phyloP scores from a whole-genome alignment of 2,113 vertebrate species.

The Triplophysa rosa region DNA sequence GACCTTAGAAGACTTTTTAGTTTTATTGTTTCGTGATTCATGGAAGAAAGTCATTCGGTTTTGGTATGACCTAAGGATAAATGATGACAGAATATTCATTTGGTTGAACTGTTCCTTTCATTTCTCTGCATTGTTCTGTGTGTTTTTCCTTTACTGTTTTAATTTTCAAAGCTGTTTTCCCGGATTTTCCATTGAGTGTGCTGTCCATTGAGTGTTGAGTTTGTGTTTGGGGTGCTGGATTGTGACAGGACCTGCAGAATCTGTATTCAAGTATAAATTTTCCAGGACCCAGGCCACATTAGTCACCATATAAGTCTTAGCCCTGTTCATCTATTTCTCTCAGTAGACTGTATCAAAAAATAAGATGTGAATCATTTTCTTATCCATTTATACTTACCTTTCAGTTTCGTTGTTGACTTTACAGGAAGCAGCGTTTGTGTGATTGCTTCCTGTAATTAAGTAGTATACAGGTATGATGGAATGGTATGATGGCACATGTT shows the following conservation, averaged over 20 bases:
- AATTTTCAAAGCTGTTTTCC: not conserved
- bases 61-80: too few species aligned
- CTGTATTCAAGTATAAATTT: slow-evolving; percentile 12
- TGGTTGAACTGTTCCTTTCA: not conserved
- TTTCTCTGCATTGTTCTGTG: not conserved
- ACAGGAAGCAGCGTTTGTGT: not conserved
- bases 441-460: too few species aligned
- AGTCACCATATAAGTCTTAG: not conserved
- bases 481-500: too few species aligned
- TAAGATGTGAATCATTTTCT: too few species aligned
- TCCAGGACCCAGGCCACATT: slow-evolving; percentile 11
- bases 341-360: too few species aligned
- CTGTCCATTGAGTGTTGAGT: slow-evolving; percentile 8
- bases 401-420: not conserved
- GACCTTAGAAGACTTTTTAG: too few species aligned
- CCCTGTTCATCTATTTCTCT: too few species aligned
- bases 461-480: too few species aligned
- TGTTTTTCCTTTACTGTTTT: slow-evolving; percentile 7
- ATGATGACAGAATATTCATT: too few species aligned
- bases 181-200: not conserved
- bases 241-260: slow-evolving; percentile 2
- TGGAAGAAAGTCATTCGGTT: too few species aligned
- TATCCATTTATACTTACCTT: not conserved
- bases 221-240: not conserved
- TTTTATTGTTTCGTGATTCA: too few species aligned